Percentiles rank a stretch among this genome's conserved stretches.
Evolutionary conservation across 2,797 vertebrate species (phyloP).

Genomic region (Podargus strigoides): DNA sequence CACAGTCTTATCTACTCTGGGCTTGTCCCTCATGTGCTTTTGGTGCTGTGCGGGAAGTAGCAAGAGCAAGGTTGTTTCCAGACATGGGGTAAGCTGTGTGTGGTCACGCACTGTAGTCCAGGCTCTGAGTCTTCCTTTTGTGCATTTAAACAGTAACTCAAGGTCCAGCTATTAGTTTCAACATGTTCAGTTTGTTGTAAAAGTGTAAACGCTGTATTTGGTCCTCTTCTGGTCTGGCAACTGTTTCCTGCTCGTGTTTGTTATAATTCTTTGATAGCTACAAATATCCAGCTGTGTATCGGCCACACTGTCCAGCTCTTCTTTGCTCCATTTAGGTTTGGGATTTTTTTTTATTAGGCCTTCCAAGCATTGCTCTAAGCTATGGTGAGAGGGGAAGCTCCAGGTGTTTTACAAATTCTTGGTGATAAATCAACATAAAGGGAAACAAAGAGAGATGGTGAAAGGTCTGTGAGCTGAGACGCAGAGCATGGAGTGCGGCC

Average conservation of each 20-base stretch:
- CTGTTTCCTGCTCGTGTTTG: not conserved
- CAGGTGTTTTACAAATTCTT: not conserved
- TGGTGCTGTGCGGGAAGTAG: not conserved
- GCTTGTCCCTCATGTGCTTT: not conserved
- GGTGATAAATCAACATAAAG: not conserved
- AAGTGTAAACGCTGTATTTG: not conserved
- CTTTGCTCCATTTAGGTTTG: not conserved
- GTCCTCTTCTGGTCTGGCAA: not conserved
- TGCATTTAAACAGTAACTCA: not conserved
- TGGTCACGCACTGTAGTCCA: not conserved
- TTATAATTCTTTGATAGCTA: not conserved
- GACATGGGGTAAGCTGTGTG: accelerated
- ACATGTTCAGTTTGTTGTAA: not conserved
- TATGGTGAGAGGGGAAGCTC: not conserved
- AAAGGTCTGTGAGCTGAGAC: not conserved
- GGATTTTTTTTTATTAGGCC: not conserved
- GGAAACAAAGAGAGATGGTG: not conserved
- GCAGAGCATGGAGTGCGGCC: not conserved
- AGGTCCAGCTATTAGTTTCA: not conserved
- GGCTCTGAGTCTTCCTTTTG: not conserved
- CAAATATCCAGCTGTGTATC: not conserved
- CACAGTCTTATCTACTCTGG: accelerated
- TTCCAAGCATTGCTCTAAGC: not conserved
- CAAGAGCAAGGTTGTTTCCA: not conserved
- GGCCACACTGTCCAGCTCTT: not conserved